Base-by-base conservation (phyloP, 2,113 vertebrate species). In the Urocitellus parryii region DNA sequence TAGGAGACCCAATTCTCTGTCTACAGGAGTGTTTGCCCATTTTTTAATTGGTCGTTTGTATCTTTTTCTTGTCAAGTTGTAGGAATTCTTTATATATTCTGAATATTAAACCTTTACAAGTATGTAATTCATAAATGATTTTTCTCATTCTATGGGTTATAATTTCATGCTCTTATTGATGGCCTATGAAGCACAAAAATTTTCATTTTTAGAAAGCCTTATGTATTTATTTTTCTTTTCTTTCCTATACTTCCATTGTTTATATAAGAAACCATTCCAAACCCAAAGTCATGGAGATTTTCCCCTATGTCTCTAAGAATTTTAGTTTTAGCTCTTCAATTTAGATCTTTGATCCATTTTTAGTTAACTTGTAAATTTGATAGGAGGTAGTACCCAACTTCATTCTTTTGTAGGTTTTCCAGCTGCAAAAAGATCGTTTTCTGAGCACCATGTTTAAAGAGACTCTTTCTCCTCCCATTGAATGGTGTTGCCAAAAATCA, bases 181-280 rank as follows among this genome's bases (percentile, higher is more conserved):
- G 56, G 63, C 56, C 86, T 90, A 74, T 42, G 27, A 70, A 79
- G 39, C 53, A 79, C 72, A 70, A 70, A 93, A 79, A 6, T 53
- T 80, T 91, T 63, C 42, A 45, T 72, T 63, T 72, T 79, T 16
- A 39, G 51, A 51, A 84, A 90, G 20, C 39, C 34, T 27, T n/a
- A 42, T 72, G 32, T 79, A 34, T 79, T 51, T 74, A 32, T 48
- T 82, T 91, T 91, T 25, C 4, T 84, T 58, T 32, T 42, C 25
- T 72, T 84, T 20, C 73, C 58, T 81, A 0, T 84, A 42, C 27
- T 53, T 95, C 37, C 20, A 51, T 1, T 84, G 10, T 83, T 56
- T 82, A 67, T 65, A 39, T 92, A 88, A 72, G n/a, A 63, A 88
- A 37, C 22, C 42, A 83, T 78, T 78, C 63, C 58, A 94, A 72